A percentile compares a stretch with the other conserved stretches of the same genome.
These are phyloP conservation scores for Glareola pratincola DNA, from an alignment of 2,113 vertebrate genomes.

Conservation along the genomic window DNA sequence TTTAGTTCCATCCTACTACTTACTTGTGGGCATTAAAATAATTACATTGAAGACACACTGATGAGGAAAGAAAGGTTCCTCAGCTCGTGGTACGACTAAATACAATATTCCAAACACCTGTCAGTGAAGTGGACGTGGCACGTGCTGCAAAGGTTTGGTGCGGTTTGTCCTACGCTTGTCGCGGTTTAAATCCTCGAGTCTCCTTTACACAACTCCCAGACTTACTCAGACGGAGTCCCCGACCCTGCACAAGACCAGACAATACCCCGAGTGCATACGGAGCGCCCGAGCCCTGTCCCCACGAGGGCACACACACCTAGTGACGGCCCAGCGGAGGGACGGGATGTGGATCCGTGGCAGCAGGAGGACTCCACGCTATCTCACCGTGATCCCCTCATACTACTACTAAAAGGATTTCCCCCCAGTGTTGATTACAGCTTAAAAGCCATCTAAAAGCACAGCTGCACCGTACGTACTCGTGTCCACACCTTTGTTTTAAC, in stretches of 20 bases:
- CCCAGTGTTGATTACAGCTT: neutral
- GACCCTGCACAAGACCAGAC: neutral
- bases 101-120: neutral
- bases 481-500: neutral
- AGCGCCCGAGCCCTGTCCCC: neutral
- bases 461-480: neutral
- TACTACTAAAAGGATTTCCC: neutral
- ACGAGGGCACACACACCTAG: neutral
- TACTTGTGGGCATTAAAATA: neutral
- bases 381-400: neutral
- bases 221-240: accelerated
- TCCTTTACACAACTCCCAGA: neutral
- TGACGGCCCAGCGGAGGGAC: neutral
- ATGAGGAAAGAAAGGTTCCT: neutral
- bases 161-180: neutral
- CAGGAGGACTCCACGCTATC: neutral
- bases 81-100: neutral
- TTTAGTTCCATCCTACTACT: neutral
- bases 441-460: neutral
- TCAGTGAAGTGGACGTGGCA: neutral
- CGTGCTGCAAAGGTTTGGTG: neutral
- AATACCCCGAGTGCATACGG: neutral
- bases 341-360: neutral
- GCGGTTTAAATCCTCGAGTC: neutral
- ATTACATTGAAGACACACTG: neutral